Evolutionary conservation across 2,113 vertebrate species (phyloP).

Genomic region (Malurus elegans): DNA sequence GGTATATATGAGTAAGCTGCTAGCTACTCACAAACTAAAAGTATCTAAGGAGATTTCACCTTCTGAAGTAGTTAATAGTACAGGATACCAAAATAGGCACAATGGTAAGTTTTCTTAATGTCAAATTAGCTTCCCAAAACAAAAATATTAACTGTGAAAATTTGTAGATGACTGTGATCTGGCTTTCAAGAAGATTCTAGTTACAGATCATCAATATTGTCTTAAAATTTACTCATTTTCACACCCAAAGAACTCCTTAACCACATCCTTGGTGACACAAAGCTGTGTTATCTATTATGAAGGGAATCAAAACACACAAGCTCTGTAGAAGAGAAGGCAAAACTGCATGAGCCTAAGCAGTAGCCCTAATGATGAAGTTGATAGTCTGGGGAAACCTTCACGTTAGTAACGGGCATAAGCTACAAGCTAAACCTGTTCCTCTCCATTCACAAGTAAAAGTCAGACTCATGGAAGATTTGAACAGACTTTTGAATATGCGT

Average conservation of each 20-base stretch:
- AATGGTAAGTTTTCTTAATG: not conserved
- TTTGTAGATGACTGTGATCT: not conserved
- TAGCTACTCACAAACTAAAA: not conserved
- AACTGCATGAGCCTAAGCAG: not conserved
- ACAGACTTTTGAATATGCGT: not conserved
- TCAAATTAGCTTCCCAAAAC: not conserved
- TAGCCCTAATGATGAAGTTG: rapidly evolving
- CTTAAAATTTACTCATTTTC: not conserved
- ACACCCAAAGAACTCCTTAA: not conserved
- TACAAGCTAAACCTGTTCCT: not conserved
- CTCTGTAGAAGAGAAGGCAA: not conserved
- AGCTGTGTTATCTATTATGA: not conserved
- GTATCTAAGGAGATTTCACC: not conserved
- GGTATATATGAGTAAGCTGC: not conserved
- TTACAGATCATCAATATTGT: not conserved
- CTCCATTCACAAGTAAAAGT: not conserved
- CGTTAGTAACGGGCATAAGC: rapidly evolving
- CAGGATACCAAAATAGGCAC: not conserved
- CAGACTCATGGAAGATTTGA: not conserved
- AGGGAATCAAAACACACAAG: not conserved
- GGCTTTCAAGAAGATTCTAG: not conserved
- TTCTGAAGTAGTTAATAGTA: not conserved
- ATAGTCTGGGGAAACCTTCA: not conserved
- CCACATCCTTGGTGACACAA: not conserved
- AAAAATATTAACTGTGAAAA: not conserved